Percentiles rank a stretch among this genome's conserved stretches.
These are phyloP conservation scores for Andrena flavipes DNA, from an alignment of 2,888 invertebrate species.

Conservation along the genomic window DNA sequence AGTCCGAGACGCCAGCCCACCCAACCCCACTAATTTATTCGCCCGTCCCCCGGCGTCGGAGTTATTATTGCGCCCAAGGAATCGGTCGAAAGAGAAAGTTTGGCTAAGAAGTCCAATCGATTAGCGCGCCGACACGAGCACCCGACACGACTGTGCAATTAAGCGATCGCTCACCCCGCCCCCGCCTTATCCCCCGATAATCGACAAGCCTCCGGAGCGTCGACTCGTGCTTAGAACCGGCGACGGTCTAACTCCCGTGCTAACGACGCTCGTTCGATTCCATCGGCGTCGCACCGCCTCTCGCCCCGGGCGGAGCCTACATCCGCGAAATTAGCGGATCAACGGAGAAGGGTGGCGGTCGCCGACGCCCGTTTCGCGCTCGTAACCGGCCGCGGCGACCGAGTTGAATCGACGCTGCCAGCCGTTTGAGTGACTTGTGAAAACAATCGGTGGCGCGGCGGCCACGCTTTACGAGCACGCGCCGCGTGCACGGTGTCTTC, in stretches of 20 bases:
- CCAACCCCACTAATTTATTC: constrained; percentile 53
- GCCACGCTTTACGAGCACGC: constrained; percentile 43
- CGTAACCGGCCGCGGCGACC: neutral
- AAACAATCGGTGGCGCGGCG: constrained; percentile 60
- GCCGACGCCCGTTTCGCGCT: constrained; percentile 26
- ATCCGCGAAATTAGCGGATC: neutral
- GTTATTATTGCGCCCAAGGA: constrained; percentile 59
- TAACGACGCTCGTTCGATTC: constrained; percentile 26
- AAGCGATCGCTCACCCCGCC: constrained; percentile 41
- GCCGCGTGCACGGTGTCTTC: constrained; percentile 1
- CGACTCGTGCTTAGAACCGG: constrained; percentile 29
- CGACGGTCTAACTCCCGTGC: constrained; percentile 12
- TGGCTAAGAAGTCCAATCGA: constrained; percentile 67
- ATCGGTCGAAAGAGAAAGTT: constrained; percentile 58
- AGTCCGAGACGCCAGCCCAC: neutral
- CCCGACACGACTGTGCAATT: constrained; percentile 68
- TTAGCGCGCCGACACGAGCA: constrained; percentile 60
- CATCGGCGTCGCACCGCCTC: neutral
- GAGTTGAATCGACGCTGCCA: constrained; percentile 23
- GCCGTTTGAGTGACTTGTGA: constrained; percentile 64
- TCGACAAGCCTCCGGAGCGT: constrained; percentile 20
- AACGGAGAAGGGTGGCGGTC: neutral
- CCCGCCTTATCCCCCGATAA: constrained; percentile 18
- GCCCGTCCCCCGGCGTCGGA: constrained; percentile 29
- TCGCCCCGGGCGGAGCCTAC: neutral